Percentiles rank a stretch among this genome's conserved stretches.
Conservation (phyloP, 2,888 invertebrate genomes). For the Mimachlamys varia region DNA sequence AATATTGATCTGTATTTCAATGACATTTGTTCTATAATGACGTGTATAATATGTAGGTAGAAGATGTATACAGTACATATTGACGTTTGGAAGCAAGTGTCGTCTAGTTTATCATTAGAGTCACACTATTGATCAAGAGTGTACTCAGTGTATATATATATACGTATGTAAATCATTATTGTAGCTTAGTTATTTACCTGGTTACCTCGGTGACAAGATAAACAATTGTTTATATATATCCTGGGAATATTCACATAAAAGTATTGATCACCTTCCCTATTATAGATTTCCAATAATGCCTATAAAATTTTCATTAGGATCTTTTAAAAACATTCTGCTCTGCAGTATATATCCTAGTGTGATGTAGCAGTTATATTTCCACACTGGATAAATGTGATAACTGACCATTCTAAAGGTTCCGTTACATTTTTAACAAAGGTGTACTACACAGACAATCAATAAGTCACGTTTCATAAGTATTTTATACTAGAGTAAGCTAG, state of each 20-base stretch:
- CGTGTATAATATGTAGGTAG: neutral
- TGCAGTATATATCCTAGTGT: no score
- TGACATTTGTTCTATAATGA: neutral
- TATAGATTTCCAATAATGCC: constrained; percentile 16
- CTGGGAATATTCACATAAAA: neutral
- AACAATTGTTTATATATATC: neutral
- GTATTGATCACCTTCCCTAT: neutral
- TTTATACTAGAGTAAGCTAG: no score
- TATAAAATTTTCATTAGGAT: neutral
- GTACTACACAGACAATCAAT: no score
- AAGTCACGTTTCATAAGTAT: no score
- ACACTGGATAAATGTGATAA: no score
- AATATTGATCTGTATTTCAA: neutral
- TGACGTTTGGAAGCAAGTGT: neutral
- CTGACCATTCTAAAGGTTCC: no score
- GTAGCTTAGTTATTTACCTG: neutral
- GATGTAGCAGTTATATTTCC: no score
- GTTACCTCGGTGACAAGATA: neutral
- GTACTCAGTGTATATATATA: neutral
- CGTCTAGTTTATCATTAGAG: no score
- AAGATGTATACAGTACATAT: neutral
- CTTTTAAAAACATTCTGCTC: neutral
- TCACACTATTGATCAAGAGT: no score
- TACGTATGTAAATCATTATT: no score
- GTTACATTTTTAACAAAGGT: no score